These are phyloP conservation scores for Pseudoips prasinana DNA, from an alignment of 2,888 invertebrate species.

Conservation along the genomic window DNA sequence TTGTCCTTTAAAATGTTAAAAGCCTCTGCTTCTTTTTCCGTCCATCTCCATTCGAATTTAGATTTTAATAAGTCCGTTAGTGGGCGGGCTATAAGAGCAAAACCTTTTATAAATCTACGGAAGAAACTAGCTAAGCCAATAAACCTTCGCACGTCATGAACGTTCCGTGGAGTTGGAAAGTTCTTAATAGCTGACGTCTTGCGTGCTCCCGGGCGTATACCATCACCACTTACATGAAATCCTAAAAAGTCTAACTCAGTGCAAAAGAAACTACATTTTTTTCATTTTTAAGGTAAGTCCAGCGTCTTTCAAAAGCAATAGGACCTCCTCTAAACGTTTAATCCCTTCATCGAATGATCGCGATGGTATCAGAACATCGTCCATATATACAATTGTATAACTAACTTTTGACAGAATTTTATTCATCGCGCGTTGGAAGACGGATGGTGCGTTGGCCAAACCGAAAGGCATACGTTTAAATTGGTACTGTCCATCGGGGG, in stretches of 20 bases:
- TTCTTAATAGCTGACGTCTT: background rate
- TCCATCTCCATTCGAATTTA: slow-evolving; percentile 9
- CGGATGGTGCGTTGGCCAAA: background rate
- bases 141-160: background rate
- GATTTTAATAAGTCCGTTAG: slow-evolving; percentile 7
- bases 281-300: background rate
- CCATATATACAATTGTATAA: background rate
- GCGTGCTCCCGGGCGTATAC: background rate
- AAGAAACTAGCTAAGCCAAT: slow-evolving; percentile 1
- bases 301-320: background rate
- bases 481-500: background rate
- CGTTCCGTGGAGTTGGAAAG: background rate
- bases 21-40: background rate
- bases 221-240: background rate
- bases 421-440: background rate
- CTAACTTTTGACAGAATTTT: background rate
- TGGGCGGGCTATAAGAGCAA: slow-evolving; percentile 2
- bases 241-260: background rate
- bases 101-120: background rate
- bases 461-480: background rate
- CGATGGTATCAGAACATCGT: background rate
- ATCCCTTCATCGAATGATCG: background rate
- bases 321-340: background rate
- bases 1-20: slow-evolving; percentile 6
- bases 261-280: background rate